Evolutionary conservation across 2,113 vertebrate species (phyloP).

Genomic region (Ciconia stormi): DNA sequence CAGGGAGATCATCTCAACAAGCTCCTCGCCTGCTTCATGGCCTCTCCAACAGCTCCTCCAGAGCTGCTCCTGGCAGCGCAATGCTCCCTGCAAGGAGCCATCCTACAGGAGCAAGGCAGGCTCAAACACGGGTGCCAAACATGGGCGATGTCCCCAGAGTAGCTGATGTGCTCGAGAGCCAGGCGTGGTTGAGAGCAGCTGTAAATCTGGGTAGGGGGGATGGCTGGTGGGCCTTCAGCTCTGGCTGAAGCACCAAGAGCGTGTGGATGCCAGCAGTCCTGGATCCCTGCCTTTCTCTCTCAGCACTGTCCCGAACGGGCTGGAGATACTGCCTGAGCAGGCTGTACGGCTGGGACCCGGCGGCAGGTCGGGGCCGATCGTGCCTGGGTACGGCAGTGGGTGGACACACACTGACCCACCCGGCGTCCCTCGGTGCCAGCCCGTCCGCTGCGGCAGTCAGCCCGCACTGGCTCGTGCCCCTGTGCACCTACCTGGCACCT

Average conservation of each 20-base stretch:
- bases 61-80: neutral
- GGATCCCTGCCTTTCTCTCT: neutral
- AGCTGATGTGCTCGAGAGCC: neutral
- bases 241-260: neutral
- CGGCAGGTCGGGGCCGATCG: neutral
- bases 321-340: neutral
- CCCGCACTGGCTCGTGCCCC: neutral
- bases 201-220: rapidly evolving
- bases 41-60: neutral
- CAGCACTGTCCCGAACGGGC: neutral
- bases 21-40: neutral
- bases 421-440: neutral
- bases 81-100: neutral
- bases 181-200: neutral
- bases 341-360: neutral
- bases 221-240: neutral
- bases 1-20: neutral
- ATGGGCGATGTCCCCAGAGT: rapidly evolving
- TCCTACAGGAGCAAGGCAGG: neutral
- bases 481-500: rapidly evolving
- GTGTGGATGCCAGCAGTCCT: neutral
- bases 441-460: neutral
- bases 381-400: neutral
- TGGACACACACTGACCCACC: neutral
- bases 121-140: neutral